Base-by-base conservation (phyloP, 2,797 vertebrate genomes). In the Rhinichthys osculus region DNA sequence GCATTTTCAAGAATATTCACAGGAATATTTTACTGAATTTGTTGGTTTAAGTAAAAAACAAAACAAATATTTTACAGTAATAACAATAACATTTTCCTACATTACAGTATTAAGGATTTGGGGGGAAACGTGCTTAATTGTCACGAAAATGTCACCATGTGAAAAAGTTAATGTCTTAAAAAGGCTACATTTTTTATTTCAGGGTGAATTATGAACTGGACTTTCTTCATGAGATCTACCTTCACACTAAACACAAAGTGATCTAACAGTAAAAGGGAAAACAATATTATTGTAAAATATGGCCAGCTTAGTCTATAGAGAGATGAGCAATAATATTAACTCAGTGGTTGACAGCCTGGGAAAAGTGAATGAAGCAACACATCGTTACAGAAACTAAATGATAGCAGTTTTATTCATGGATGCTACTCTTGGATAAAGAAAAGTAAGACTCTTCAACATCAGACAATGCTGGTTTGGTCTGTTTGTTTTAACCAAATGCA, bases 401-500 rank as follows among this genome's bases (percentile, higher is more conserved):
- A 93, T 87, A 91, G 91, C 90, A 92, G 91, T 93, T 94, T 93
- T 94, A 94, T 94, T 95, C 85, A 77, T 87, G 91, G 91, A 89
- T 93, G 91, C 93, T 92, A 93, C 91, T 92, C 90, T 90, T 82
- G 77, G 52, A 86, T 81, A 88, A 85, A 66, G 82, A 88, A 85
- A 83, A 59, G 67, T 90, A 89, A 91, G 89, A 91, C 83, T 93
- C 91, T 92, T 92, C 88, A 94, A 92, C 88, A 86, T 91, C 89
- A 78, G 47, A 78, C 70, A 90, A 91, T 92, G 90, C 79, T 92
- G 50, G 27, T 71, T 83, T 88, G 90, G 91, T 89, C 85, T 72
- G 84, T 89, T 87, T 67, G 33, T 90, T 90, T 87, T 89, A 90
- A 92, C 90, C 89, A 92, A 93, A 92, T 91, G 93, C 89, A 92